phyloP scores from a whole-genome alignment of 2,113 vertebrate genomes.

The Pseudopipra pipra region DNA sequence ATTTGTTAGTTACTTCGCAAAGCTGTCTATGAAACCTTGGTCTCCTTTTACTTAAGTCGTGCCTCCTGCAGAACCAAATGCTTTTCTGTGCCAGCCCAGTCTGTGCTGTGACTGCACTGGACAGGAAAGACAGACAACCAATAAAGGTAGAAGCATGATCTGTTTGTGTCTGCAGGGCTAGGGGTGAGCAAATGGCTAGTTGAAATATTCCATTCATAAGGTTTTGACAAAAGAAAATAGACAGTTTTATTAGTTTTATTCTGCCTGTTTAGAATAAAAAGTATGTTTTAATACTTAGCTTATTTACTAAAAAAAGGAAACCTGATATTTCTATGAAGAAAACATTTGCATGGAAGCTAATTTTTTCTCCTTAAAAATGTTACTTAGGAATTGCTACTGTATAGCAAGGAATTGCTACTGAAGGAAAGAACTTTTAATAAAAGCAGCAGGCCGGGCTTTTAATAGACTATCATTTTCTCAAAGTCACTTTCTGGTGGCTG shows the following conservation, averaged over 20 bases:
- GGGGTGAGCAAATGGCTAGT: not conserved
- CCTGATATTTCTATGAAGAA: not conserved
- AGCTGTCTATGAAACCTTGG: not conserved
- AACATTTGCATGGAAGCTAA: not conserved
- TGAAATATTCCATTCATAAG: not conserved
- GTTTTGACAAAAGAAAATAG: not conserved
- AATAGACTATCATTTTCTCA: not conserved
- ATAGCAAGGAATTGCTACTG: not conserved
- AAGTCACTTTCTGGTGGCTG: not conserved
- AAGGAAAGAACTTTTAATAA: not conserved
- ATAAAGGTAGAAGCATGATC: not conserved
- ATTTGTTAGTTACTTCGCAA: not conserved
- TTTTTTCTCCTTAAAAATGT: not conserved
- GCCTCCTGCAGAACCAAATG: not conserved
- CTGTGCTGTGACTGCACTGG: not conserved
- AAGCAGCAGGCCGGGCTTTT: not conserved
- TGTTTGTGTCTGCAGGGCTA: not conserved
- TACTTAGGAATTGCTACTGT: not conserved
- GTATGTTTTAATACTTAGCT: not conserved
- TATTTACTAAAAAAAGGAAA: not conserved
- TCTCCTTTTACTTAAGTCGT: not conserved
- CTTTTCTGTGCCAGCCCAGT: not conserved
- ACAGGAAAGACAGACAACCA: rapidly evolving
- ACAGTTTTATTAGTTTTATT: not conserved
- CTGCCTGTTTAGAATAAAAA: not conserved